These are phyloP conservation scores for Drosophila meridiana DNA, from an alignment of 2,888 invertebrate genomes.

Conservation along the genomic window DNA sequence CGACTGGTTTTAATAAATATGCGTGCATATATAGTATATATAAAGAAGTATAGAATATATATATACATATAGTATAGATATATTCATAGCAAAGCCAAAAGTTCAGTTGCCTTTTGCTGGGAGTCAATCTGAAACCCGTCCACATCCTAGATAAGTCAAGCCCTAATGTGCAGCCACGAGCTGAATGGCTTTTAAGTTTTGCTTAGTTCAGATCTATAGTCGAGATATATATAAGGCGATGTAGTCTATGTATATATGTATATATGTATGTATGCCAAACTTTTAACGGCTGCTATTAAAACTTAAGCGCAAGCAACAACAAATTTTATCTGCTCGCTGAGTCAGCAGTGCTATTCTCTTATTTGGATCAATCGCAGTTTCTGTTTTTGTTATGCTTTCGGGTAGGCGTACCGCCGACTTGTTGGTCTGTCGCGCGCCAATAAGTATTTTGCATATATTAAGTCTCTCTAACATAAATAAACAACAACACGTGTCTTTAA, in stretches of 20 bases:
- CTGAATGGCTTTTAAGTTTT: conserved; percentile 22
- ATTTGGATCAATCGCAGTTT: conserved; percentile 23
- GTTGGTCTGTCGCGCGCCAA: conserved; percentile 40
- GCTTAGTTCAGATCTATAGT: conserved; percentile 10
- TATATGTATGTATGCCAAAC: conserved; percentile 12
- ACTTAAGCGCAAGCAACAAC: conserved; percentile 7
- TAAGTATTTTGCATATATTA: conserved; percentile 46
- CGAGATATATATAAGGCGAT: background rate
- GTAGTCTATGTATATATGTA: background rate
- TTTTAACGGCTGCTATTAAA: conserved; percentile 22
- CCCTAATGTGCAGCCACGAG: background rate
- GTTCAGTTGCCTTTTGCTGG: conserved; percentile 8
- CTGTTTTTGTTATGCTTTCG: background rate
- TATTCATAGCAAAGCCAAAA: background rate
- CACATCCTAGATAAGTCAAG: conserved; percentile 9
- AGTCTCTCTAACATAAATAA: conserved; percentile 24
- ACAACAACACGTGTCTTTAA: conserved; percentile 57
- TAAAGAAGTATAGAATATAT: background rate
- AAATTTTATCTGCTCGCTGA: conserved; percentile 26
- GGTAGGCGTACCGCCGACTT: conserved; percentile 6
- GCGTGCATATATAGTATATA: background rate
- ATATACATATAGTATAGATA: background rate
- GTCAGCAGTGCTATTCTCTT: conserved; percentile 15
- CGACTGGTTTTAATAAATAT: conserved; percentile 17
- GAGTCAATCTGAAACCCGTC: background rate